Evolutionary conservation across 1,140 invertebrate genomes (phyloP), one percentile per base, ranked within the genome.

Genomic region (Formica exsecta): DNA sequence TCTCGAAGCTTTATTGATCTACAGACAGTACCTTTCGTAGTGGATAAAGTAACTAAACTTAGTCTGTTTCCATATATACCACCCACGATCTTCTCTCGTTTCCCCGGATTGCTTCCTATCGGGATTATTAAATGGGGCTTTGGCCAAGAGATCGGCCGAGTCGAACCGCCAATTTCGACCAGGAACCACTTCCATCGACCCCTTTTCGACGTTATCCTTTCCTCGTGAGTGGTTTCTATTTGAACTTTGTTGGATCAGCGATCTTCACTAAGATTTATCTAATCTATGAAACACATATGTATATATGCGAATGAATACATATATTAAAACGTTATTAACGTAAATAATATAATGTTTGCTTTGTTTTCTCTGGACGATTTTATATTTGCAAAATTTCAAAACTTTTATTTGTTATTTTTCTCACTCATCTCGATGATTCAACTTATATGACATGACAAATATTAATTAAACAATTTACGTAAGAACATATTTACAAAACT

Each of bases 121-220:
- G 86, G 75, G 89, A 90, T 90, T 90, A 90, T 90, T 90, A 90
- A 90, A 89, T 83, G 75, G 74, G 59, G 81, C 89, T 90, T 90
- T 87, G 89, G 89, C 89, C 32, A 32, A 32, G 85, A 87, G 89
- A 90, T 87, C 87, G 87, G 74, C 64, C 75, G 79, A 61, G 86
- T 80, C 79, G 85, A 75, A 87, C 86, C 86, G 79, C 75, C 89
- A 90, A 90, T 90, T 90, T 90, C 81, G 86, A 64, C 59, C 19
- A 32, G 61, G 77, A 85, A 54, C 74, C 87, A 75, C 88, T 89
- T 89, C 66, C 74, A 75, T 64, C 89, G 9, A 51, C 22, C 73
- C 59, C 70, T 74, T 51, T 84, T 36, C 44, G 51, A 77, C 84
- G 88, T 89, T 89, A 54, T 62, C 84, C 84, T 87, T 86, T 76